Base-by-base conservation (phyloP, 2,888 invertebrate genomes). In the Nezara viridula region DNA sequence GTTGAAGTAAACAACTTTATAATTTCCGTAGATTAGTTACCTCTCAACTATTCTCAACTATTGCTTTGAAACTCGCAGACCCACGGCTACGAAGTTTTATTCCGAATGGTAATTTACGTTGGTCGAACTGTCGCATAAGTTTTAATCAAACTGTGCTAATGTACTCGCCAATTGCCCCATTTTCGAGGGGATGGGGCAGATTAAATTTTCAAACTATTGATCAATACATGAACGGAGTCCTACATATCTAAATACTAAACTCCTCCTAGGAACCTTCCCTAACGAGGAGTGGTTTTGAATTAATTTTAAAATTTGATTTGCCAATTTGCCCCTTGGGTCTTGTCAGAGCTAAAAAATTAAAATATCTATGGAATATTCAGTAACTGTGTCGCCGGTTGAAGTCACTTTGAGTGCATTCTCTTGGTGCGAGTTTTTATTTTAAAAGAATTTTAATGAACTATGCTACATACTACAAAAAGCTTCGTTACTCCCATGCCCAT, bases 201-300 rank as follows among this genome's bases (percentile, higher is more conserved):
- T 73, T 32, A 37, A 73, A 73, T 73, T 73, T 73, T 32, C 66
- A 32, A 73, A 73, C 66, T 73, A 73, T 73, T 73, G 66, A 73
- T 73, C 66, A 73, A 6, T 21, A 73, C 66, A 73, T 73, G 66
- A 73, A 37, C 32, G 66, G 19, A 37, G 32, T 24, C 66, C 32
- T 73, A 73, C 66, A 73, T 73, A 73, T 73, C 32, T 73, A 73
- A 73, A 73, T 37, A 73, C 19, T 37, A 16, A 73, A 37, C 66
- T 73, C 19, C 66, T n/a, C 2, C 3, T 19, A 37, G 66, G 32
- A 14, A 16, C 66, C 66, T 19, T 7, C 37, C 12, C 66, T 73
- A 37, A 73, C 37, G 66, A 73, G 32, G 9, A 32, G 24, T 73
- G 66, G 66, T 3, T 32, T 27, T 19, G 19, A 73, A 73, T 73